phyloP scores from a whole-genome alignment of 2,888 invertebrate genomes.

The Amitus sp. region DNA sequence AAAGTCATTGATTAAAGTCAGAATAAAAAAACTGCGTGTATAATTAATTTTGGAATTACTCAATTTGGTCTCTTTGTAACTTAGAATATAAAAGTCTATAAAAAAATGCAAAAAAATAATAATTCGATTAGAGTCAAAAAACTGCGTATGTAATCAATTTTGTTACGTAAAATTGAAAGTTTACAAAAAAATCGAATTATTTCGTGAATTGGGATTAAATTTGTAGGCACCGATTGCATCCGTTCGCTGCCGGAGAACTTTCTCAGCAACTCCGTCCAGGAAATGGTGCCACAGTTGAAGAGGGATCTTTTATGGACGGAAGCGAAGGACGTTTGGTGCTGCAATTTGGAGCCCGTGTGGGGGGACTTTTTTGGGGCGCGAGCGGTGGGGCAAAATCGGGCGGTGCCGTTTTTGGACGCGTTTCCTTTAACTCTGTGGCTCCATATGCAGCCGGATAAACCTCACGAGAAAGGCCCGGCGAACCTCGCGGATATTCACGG shows the following conservation, averaged over 20 bases:
- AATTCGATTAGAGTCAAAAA: no score
- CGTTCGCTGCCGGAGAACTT: constrained; percentile 54
- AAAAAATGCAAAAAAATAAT: no score
- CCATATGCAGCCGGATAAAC: constrained; percentile 62
- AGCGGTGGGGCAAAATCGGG: constrained; percentile 77
- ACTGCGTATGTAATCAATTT: no score
- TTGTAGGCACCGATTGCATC: constrained; percentile 59
- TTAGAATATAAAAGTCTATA: no score
- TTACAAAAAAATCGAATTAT: no score
- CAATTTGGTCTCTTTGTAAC: no score
- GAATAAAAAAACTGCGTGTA: no score
- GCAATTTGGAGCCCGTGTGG: constrained; percentile 91
- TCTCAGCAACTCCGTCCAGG: constrained; percentile 67
- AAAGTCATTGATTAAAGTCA: no score
- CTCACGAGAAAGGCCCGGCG: constrained; percentile 19
- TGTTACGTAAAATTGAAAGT: no score
- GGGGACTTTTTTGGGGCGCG: constrained; percentile 89
- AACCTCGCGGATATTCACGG: constrained; percentile 80
- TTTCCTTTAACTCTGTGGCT: constrained; percentile 91
- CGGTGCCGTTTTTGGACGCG: constrained; percentile 85
- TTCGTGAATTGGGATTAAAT: no score
- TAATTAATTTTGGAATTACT: no score
- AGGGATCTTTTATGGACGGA: constrained; percentile 80
- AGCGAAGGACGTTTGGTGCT: constrained; percentile 89
- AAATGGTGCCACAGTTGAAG: constrained; percentile 67